Base-by-base conservation (phyloP, 1,140 invertebrate genomes). In the Cardiocondyla obscurior region DNA sequence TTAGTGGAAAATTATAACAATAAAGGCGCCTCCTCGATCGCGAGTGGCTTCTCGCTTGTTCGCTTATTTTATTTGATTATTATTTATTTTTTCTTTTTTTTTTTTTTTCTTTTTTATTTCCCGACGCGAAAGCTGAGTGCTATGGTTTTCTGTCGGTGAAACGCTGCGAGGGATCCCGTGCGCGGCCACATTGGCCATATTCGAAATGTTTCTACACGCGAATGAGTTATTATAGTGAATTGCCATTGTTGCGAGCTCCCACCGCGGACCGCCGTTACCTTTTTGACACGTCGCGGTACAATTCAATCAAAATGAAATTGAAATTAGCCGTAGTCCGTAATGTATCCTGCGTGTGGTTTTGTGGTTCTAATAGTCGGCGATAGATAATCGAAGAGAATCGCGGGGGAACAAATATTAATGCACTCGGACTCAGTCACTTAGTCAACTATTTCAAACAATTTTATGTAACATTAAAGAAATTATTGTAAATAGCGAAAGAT, bases 141-240 rank as follows among this genome's bases (percentile, higher is more conserved):
- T 10, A 72, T 57, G 28, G 19, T 67, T 30, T 53, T 53, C 16
- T 44, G 22, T 36, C 33, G 4, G 0, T 36, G 39, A 76, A 65
- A 85, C 82, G 53, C 65, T 85, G 62, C 49, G 69, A 42, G 82
- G 72, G 73, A 77, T 69, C 39, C n/a, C n/a, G n/a, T n/a, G 46
- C 67, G 76, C 74, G 74, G 65, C 51, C 58, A 57, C 28, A 55
- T 74, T 77, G 39, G 53, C 36, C 81, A 76, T 87, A 87, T 82
- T 88, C 46, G 58, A 87, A 84, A 86, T 87, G 64, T 87, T 85
- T 88, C 83, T 77, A 76, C 77, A 84, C 67, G 83, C 49, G 86
- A 70, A 88, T 85, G 86, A 88, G 84, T 83, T 88, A 88, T 88
- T 88, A 88, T 46, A 22, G 55, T 46, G 30, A 88, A 88, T 88